Evolutionary conservation across 2,888 invertebrate species (phyloP).

Genomic region (Vanessa cardui): DNA sequence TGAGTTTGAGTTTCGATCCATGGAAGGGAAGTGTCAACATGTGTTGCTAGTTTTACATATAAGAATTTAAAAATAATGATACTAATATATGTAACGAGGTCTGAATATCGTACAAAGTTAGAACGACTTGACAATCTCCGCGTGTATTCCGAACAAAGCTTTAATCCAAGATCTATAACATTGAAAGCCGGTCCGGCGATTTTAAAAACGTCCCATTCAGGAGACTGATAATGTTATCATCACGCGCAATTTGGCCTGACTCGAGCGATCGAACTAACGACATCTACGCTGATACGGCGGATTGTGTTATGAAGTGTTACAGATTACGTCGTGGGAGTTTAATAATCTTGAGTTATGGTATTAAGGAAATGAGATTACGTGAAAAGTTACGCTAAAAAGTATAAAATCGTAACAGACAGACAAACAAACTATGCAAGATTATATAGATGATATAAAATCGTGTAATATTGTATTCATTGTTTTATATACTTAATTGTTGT

Average conservation of each 20-base stretch:
- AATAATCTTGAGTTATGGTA: neutral
- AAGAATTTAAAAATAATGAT: too few species aligned
- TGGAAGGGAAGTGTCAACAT: too few species aligned
- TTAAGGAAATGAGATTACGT: neutral
- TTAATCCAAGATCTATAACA: constrained; percentile 33
- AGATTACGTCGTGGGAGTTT: constrained; percentile 43
- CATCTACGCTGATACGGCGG: constrained; percentile 27
- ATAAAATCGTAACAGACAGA: too few species aligned
- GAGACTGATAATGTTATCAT: constrained; percentile 51
- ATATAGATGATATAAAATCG: too few species aligned
- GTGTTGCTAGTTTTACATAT: too few species aligned
- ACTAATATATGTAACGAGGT: too few species aligned
- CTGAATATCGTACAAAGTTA: neutral
- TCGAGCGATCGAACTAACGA: constrained; percentile 39
- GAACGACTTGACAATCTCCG: neutral
- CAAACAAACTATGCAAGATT: too few species aligned
- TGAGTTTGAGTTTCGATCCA: too few species aligned
- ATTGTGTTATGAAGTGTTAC: constrained; percentile 31
- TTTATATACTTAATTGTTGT: too few species aligned
- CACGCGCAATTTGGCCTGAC: constrained; percentile 60
- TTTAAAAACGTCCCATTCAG: constrained; percentile 57
- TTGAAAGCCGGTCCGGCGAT: constrained; percentile 49
- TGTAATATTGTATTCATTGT: too few species aligned
- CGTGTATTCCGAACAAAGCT: constrained; percentile 15
- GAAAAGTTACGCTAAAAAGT: neutral